These are phyloP conservation scores for Limnodromus scolopaceus DNA, from an alignment of 2,797 vertebrate genomes.

Conservation along the genomic window DNA sequence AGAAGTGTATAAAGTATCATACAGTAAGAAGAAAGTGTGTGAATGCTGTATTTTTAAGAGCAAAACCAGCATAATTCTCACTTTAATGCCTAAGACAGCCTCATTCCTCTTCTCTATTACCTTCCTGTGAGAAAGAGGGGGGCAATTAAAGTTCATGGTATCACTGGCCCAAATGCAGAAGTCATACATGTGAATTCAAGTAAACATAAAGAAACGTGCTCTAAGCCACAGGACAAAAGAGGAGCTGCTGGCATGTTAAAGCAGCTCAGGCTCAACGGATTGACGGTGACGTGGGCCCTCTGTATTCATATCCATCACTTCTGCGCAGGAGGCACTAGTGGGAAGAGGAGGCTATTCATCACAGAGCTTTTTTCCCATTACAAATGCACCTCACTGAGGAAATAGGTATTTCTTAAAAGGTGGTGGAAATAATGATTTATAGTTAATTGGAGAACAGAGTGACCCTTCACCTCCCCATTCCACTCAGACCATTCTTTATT, in stretches of 20 bases:
- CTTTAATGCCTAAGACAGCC: not conserved
- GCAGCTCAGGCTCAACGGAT: not conserved
- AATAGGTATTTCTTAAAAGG: not conserved
- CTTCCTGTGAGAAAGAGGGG: not conserved
- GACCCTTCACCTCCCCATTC: not conserved
- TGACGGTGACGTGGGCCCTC: not conserved
- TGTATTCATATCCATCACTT: not conserved
- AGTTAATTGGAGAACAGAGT: not conserved
- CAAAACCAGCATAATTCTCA: not conserved
- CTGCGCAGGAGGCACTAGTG: not conserved
- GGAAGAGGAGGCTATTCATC: not conserved
- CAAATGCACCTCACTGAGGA: not conserved
- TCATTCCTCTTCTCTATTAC: not conserved
- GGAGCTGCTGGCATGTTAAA: not conserved
- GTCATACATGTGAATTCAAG: not conserved
- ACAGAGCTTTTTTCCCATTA: not conserved
- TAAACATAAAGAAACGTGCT: not conserved
- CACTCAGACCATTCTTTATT: not conserved
- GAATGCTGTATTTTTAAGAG: not conserved
- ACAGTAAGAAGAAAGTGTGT: not conserved
- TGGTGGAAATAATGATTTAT: conserved; percentile 3
- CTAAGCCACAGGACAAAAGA: not conserved
- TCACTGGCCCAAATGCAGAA: not conserved
- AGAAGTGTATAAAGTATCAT: not conserved
- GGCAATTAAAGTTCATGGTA: not conserved